Base-by-base conservation (phyloP, 1,140 invertebrate genomes). In the Sminthurinus signatus region DNA sequence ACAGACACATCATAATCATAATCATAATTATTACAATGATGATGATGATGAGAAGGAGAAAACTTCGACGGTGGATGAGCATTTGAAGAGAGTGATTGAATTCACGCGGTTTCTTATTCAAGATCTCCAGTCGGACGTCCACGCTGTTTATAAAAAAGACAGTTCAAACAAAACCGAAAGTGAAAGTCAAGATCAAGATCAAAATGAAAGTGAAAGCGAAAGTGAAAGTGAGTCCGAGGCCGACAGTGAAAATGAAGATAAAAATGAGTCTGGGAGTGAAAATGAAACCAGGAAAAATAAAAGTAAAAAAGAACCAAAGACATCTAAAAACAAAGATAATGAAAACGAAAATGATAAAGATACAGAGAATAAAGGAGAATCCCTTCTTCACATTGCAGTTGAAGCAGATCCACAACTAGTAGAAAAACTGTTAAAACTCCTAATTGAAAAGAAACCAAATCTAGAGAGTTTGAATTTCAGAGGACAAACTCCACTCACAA, bases 391-490 rank as follows among this genome's bases (percentile, higher is more conserved):
- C 19, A 17, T 67, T 4, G 36, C 43, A 1, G 21, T 48, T 10
- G 36, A 56, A 17, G 32, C 55, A 10, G 39, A 21, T 1, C 23
- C 50, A 12, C 1, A 43, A n/a, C 21, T 17, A 27, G 17, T 50
- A 2, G 17, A 42, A 10, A 27, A 56, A 23, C 21, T 56, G 31
- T 46, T 67, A 32, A 15, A 52, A 8, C 25, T 58, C 4, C 15
- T 66, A 14, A 12, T 66, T 12, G 21, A 5, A 19, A 59, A 51
- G 31, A 50, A 64, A 36, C 64, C 67, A 17, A 28, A 44, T 19
- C 21, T 68, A 19, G 70, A 71, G 15, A 4, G n/a, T 2, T 5
- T 64, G 4, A 60, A 71, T 60, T 23, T 15, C 5, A 28, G 52
- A 17, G 14, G 15, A 0, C 27, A 46, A 32, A 71, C 66, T 15